Conservation (phyloP, 2,113 vertebrate species). For the mouse (Mus musculus) region DNA sequence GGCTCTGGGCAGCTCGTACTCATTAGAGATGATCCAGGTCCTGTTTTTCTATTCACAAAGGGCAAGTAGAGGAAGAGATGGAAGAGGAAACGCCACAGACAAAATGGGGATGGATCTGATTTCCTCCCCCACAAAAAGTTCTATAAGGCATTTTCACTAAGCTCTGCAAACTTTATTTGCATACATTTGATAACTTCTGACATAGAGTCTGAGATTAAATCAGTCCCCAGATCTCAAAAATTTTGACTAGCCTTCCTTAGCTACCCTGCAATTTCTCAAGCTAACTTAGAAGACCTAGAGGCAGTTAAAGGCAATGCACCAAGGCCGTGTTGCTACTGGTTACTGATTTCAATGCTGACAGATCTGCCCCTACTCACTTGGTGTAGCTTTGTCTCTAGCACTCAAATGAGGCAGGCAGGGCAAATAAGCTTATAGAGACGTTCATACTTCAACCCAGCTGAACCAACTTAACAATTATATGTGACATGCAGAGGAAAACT, state of each 20-base stretch:
- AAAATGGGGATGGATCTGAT: constrained; percentile 54
- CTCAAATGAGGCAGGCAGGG: neutral
- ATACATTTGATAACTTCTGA: constrained; percentile 23
- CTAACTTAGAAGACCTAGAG: neutral
- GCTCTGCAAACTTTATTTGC: constrained; percentile 16
- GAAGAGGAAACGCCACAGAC: constrained; percentile 68
- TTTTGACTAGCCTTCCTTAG: constrained; percentile 25
- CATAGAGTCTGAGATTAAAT: constrained; percentile 18
- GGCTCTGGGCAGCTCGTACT: constrained; percentile 61
- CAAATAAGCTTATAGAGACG: neutral
- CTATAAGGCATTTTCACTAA: constrained; percentile 28
- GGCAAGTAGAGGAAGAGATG: constrained; percentile 52
- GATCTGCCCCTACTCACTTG: neutral
- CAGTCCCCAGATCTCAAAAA: neutral
- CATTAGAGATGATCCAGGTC: constrained; percentile 52
- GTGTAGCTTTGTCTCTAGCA: neutral
- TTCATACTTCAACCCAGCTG: neutral
- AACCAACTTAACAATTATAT: neutral
- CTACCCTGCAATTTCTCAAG: constrained; percentile 17
- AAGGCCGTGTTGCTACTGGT: neutral
- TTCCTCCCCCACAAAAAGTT: neutral
- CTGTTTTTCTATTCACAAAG: constrained; percentile 70
- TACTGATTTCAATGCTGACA: neutral
- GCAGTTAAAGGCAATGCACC: no score
- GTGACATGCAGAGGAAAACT: neutral